A percentile compares a stretch with the other conserved stretches of the same genome.
Conservation (phyloP, 1,140 invertebrate genomes). For the Papilio aristodemus region DNA sequence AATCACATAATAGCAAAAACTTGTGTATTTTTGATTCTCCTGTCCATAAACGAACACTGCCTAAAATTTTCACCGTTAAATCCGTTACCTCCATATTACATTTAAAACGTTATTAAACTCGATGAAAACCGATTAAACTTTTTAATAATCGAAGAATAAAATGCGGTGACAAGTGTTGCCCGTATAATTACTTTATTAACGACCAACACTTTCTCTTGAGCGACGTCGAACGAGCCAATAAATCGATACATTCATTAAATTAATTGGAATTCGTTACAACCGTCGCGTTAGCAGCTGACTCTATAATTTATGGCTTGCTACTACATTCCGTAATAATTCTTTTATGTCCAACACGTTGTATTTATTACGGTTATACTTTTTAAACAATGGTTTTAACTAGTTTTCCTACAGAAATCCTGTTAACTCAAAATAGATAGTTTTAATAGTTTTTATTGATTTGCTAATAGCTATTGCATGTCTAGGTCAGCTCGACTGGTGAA, state of each 20-base stretch:
- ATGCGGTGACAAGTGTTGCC: background rate
- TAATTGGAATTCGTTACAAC: slow-evolving; percentile 8
- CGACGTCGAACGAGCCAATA: slow-evolving; percentile 1
- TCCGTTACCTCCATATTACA: background rate
- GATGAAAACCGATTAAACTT: background rate
- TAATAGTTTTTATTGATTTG: too few species aligned
- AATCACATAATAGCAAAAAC: too few species aligned
- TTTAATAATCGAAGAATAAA: background rate
- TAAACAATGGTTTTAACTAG: too few species aligned
- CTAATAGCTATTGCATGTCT: too few species aligned
- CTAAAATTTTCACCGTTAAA: background rate
- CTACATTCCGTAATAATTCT: background rate
- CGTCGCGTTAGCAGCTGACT: background rate
- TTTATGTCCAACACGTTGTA: background rate
- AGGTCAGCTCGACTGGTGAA: too few species aligned
- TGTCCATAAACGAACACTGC: background rate
- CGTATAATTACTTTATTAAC: background rate
- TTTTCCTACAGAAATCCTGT: too few species aligned
- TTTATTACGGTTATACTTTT: too few species aligned
- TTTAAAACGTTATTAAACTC: background rate
- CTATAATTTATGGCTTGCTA: background rate
- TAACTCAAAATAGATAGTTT: too few species aligned
- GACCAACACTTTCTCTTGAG: background rate
- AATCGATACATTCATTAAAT: slow-evolving; percentile 23
- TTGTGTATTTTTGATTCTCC: too few species aligned